Base-by-base conservation (phyloP, 2,888 invertebrate species). In the Trisateles emortualis region DNA sequence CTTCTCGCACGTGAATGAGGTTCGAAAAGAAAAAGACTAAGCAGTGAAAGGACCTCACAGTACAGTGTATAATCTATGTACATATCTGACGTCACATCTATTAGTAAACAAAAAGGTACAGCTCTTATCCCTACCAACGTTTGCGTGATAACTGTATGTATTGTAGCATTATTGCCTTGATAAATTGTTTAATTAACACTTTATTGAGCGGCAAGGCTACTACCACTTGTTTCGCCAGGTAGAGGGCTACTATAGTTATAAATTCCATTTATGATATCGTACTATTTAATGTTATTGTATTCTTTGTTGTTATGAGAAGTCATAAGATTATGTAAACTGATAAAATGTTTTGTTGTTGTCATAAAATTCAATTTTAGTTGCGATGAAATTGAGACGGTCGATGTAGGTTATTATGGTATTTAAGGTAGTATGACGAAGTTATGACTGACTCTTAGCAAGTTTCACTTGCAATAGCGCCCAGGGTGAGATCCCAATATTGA, bases 201-300 rank as follows among this genome's bases (percentile, higher is more conserved):
- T 73, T 68, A 82, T 76, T 79, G 72, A 69, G 72, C 58, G 57
- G 58, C 80, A 84, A 83, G 84, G 83, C 53, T 72, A 69, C 49
- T 52, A 58, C 51, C 35, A n/a, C 48, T 19, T 56, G 45, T 36
- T 46, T 57, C 54, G 39, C 19, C 53, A 61, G 56, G 52, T 62
- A 42, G 5, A 33, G 22, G 16, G 44, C 32, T 47, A 51, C 29
- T 45, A 39, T 19, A 33, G 26, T 14, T 1, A 32, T 39, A 44
- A 35, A 35, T 32, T 44, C 3, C 8, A 26, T 1, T 19, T 19
- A 19, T 19, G 19, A 2, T 19, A 19, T 19, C 19, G 19, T 8
- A 26, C 8, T n/a, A 6, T 24, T 5, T 39, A 19, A 32, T 32
- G 26, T 32, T 43, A 36, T 40, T 41, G 19, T 42, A 8, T 26